Conservation (phyloP, 2,113 vertebrate species). For the Thymallus thymallus region DNA sequence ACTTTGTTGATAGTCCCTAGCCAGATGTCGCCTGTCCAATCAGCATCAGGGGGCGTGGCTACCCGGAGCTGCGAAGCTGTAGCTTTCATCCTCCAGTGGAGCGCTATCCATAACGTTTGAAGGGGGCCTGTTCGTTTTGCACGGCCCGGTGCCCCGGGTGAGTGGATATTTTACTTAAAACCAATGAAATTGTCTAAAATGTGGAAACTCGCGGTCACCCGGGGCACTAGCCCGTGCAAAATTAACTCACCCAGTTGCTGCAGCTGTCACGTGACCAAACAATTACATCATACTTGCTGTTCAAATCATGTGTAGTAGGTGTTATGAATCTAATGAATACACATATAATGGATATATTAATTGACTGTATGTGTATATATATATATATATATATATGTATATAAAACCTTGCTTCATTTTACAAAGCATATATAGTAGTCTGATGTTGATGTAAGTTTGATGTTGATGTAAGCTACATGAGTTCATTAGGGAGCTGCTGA, state of each 20-base stretch:
- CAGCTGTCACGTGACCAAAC: constrained; percentile 79
- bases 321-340: constrained; percentile 25
- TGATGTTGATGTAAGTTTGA: no score
- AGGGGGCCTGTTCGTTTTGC: constrained; percentile 10
- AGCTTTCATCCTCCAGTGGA: constrained; percentile 40
- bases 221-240: no score
- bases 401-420: not conserved
- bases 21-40: constrained; percentile 57
- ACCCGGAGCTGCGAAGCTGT: constrained; percentile 33
- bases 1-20: constrained; percentile 69
- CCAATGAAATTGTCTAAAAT: no score
- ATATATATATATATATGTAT: no score
- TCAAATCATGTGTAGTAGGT: constrained; percentile 52
- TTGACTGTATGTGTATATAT: not conserved
- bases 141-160: no score
- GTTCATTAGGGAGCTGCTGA: constrained; percentile 44
- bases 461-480: constrained; percentile 13
- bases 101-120: constrained; percentile 69
- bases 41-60: constrained; percentile 58
- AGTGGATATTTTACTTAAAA: no score
- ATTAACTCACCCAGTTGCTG: constrained; percentile 54
- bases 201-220: no score
- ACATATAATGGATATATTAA: not conserved
- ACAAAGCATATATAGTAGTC: not conserved
- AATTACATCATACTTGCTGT: constrained; percentile 75